Conservation (phyloP, 2,797 vertebrate genomes). For the Pangasius sanitwongsei region DNA sequence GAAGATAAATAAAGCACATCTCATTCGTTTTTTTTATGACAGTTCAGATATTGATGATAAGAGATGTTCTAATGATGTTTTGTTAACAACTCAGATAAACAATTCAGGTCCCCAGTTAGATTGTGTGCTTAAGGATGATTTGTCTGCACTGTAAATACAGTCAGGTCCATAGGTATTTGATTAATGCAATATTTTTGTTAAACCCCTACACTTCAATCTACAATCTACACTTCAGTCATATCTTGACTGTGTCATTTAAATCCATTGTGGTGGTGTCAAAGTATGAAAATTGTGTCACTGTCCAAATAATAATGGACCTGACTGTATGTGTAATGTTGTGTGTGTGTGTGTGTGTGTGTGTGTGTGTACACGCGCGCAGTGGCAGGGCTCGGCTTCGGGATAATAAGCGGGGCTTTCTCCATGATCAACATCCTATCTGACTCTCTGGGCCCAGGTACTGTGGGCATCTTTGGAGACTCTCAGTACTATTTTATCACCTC, state of each 20-base stretch:
- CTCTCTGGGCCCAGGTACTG: conserved; percentile 64
- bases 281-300: not conserved
- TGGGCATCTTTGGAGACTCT: conserved; percentile 67
- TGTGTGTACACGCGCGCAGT: conserved; percentile 47
- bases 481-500: conserved; percentile 69
- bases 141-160: not conserved
- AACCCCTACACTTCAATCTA: too few species aligned
- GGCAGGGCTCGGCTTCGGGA: conserved; percentile 66
- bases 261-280: too few species aligned
- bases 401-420: conserved; percentile 68
- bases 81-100: not conserved
- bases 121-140: not conserved
- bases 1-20: not conserved
- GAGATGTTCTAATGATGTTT: not conserved
- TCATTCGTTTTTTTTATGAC: not conserved
- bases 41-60: not conserved
- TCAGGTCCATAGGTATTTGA: too few species aligned
- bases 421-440: conserved; percentile 69
- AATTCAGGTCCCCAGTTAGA: not conserved
- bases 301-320: too few species aligned
- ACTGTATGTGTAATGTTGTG: not conserved
- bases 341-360: not conserved
- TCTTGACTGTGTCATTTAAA: too few species aligned
- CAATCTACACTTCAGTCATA: too few species aligned
- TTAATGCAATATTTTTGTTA: too few species aligned